Conservation (phyloP, 2,888 invertebrate species). For the Meiosimyza platycephala region DNA sequence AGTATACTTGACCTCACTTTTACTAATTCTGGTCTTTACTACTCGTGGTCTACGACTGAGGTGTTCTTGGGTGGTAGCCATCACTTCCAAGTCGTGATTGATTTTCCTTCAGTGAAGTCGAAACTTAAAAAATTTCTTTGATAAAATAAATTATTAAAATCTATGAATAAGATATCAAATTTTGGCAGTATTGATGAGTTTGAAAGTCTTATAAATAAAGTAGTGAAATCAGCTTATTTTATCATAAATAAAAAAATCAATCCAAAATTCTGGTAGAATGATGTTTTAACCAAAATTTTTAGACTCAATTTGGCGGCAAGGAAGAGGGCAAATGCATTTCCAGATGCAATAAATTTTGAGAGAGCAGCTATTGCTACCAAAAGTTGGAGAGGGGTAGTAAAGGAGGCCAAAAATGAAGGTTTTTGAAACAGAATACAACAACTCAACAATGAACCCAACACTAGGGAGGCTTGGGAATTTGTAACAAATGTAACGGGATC, state of each 20-base stretch:
- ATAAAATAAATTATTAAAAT: not conserved
- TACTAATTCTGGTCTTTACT: not conserved
- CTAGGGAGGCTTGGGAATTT: too few species aligned
- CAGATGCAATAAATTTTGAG: not conserved
- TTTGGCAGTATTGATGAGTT: not conserved
- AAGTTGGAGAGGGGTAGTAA: too few species aligned
- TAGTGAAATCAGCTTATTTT: not conserved
- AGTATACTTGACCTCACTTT: too few species aligned
- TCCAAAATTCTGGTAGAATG: slow-evolving; percentile 1
- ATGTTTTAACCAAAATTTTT: not conserved
- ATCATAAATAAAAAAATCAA: not conserved
- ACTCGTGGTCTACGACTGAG: too few species aligned
- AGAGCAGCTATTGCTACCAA: too few species aligned
- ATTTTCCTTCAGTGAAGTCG: not conserved
- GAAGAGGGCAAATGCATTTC: not conserved
- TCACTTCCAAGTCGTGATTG: not conserved
- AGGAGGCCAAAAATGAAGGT: too few species aligned
- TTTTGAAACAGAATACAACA: too few species aligned
- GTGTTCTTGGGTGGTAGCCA: slow-evolving; percentile 1
- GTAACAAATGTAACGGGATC: too few species aligned
- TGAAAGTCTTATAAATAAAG: not conserved
- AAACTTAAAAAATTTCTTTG: not conserved
- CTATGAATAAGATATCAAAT: too few species aligned
- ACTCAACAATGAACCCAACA: too few species aligned
- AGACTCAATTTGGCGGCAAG: not conserved